phyloP scores from a whole-genome alignment of 2,797 vertebrate genomes.

The Gymnodraco acuticeps region DNA sequence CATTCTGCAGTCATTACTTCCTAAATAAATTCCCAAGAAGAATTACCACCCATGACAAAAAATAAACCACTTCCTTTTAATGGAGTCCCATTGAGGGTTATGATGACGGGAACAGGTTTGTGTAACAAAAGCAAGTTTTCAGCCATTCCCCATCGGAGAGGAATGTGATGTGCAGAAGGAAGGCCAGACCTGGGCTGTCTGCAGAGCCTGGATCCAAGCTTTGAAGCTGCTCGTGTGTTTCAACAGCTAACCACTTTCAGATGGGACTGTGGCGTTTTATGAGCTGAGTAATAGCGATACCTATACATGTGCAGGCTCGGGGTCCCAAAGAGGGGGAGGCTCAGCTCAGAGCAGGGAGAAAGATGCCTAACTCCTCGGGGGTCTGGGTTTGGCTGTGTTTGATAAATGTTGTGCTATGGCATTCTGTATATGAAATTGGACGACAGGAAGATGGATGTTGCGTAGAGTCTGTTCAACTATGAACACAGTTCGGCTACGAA shows the following conservation, averaged over 20 bases:
- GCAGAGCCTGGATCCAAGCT: constrained; percentile 75
- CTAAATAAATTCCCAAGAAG: constrained; percentile 41
- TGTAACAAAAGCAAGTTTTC: constrained; percentile 79
- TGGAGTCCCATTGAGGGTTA: constrained; percentile 54
- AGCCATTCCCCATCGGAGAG: constrained; percentile 71
- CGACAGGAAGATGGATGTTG: constrained; percentile 45
- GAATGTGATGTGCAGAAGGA: constrained; percentile 79
- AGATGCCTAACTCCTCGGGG: constrained; percentile 66
- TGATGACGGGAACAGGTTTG: constrained; percentile 77
- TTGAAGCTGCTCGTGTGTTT: constrained; percentile 87
- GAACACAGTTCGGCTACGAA: constrained; percentile 25
- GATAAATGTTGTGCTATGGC: constrained; percentile 51
- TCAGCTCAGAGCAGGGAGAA: constrained; percentile 62
- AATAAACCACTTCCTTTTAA: constrained; percentile 66
- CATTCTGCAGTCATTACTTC: constrained; percentile 19
- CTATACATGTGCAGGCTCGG: constrained; percentile 84
- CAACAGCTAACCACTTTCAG: constrained; percentile 89
- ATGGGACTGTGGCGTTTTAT: constrained; percentile 86
- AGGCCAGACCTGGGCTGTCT: constrained; percentile 76
- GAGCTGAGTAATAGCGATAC: constrained; percentile 85
- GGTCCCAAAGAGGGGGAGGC: constrained; percentile 80
- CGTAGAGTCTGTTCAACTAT: constrained; percentile 31
- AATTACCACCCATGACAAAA: constrained; percentile 53
- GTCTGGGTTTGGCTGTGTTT: constrained; percentile 61
- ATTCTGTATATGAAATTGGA: constrained; percentile 42